Evolutionary conservation across 2,797 vertebrate species (phyloP).

Genomic region (Arnoldichthys spilopterus): DNA sequence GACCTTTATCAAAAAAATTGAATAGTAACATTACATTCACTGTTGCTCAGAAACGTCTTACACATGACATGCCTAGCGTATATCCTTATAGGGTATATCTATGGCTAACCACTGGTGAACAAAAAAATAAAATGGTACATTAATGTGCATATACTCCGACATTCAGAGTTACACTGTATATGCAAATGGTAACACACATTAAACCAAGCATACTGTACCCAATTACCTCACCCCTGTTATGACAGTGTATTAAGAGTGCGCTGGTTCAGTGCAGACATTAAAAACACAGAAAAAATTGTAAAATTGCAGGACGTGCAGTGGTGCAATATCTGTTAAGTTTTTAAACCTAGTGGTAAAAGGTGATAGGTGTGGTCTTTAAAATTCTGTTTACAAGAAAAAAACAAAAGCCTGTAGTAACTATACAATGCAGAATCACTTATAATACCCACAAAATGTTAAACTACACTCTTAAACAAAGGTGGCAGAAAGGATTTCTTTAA

Average conservation of each 20-base stretch:
- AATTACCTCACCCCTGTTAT: neutral
- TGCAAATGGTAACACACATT: neutral
- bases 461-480: neutral
- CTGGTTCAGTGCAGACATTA: neutral
- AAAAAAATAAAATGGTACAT: neutral
- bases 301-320: neutral
- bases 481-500: too few species aligned
- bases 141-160: conserved; percentile 8
- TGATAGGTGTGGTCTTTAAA: too few species aligned
- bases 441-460: too few species aligned
- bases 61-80: neutral
- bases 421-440: too few species aligned
- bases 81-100: neutral
- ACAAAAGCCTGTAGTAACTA: too few species aligned
- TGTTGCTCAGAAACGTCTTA: neutral
- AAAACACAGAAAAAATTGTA: neutral
- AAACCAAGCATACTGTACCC: neutral
- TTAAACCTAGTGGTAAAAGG: too few species aligned
- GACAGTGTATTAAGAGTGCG: neutral
- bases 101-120: neutral
- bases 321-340: too few species aligned
- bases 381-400: too few species aligned
- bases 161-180: neutral
- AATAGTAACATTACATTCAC: neutral
- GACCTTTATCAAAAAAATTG: neutral